phyloP scores from a whole-genome alignment of 1,140 invertebrate genomes.

The Drosophila ercepeae region DNA sequence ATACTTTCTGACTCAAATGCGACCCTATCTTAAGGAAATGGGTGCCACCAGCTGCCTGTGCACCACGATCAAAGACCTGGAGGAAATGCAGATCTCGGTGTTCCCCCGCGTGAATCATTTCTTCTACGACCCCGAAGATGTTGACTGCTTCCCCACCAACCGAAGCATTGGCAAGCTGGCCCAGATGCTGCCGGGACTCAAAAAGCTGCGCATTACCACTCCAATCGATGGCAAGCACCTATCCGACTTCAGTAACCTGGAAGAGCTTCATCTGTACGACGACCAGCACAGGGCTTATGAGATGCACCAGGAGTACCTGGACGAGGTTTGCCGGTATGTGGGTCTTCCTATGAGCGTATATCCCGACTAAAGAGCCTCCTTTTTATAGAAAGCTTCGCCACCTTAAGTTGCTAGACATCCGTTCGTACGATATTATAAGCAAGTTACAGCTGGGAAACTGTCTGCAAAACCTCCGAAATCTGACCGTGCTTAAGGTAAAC shows the following conservation, averaged over 20 bases:
- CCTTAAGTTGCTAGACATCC: slow-evolving; percentile 65
- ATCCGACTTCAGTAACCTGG: slow-evolving; percentile 53
- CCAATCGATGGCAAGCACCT: slow-evolving; percentile 66
- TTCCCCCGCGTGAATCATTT: slow-evolving; percentile 59
- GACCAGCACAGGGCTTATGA: slow-evolving; percentile 72
- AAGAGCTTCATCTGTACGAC: slow-evolving; percentile 70
- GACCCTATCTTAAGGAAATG: slow-evolving; percentile 43
- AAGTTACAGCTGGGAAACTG: slow-evolving; percentile 60
- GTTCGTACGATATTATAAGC: slow-evolving; percentile 65
- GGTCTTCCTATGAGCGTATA: background rate
- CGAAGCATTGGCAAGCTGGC: slow-evolving; percentile 58
- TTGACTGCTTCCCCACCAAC: slow-evolving; percentile 72
- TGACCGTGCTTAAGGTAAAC: slow-evolving; percentile 65
- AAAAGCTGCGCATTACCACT: slow-evolving; percentile 59
- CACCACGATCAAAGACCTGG: slow-evolving; percentile 60
- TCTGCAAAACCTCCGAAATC: slow-evolving; percentile 46
- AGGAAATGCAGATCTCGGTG: slow-evolving; percentile 63
- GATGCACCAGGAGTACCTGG: slow-evolving; percentile 63
- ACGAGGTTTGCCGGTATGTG: slow-evolving; percentile 60
- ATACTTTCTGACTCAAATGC: slow-evolving; percentile 64
- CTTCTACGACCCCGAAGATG: slow-evolving; percentile 65
- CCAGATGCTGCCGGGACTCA: slow-evolving; percentile 61
- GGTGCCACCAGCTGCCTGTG: slow-evolving; percentile 58
- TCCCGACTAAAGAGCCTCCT: background rate
- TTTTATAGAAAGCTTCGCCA: slow-evolving; percentile 42